Percentiles rank a stretch among this genome's conserved stretches.
Evolutionary conservation across 2,888 invertebrate species (phyloP).

Genomic region (Strigamia maritima): DNA sequence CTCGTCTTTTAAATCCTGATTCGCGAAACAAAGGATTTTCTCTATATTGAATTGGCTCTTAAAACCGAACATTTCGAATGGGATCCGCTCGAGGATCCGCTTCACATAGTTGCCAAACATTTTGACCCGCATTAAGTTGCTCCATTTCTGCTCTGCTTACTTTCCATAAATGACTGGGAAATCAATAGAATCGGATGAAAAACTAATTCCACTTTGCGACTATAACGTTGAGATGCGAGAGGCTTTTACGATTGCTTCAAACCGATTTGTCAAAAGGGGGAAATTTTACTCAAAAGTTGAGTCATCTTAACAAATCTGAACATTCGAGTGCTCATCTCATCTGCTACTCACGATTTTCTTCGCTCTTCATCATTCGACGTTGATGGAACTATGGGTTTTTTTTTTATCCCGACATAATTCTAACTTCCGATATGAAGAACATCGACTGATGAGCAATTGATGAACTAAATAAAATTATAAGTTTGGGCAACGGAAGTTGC

Average conservation of each 20-base stretch:
- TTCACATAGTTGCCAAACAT: not conserved
- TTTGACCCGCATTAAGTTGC: not conserved
- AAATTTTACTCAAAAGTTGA: not conserved
- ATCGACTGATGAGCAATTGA: not conserved
- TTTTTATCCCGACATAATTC: not conserved
- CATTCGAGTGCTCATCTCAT: not conserved
- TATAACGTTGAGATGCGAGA: not conserved
- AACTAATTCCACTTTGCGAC: not conserved
- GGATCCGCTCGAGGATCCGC: not conserved
- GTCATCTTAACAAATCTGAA: conserved; percentile 4
- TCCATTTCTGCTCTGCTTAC: not conserved
- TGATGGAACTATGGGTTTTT: not conserved
- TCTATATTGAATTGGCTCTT: not conserved
- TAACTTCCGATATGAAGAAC: not conserved
- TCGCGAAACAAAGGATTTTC: not conserved
- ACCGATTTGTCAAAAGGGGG: not conserved
- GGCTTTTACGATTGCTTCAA: not conserved
- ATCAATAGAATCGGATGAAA: not conserved
- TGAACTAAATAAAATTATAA: not conserved
- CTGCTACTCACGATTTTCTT: not conserved
- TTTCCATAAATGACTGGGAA: not conserved
- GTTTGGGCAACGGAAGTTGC: not conserved
- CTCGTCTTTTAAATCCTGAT: not conserved
- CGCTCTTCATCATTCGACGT: not conserved
- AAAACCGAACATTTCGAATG: not conserved